phyloP scores from a whole-genome alignment of 2,797 vertebrate genomes.

The Ctenopoma kingsleyae region DNA sequence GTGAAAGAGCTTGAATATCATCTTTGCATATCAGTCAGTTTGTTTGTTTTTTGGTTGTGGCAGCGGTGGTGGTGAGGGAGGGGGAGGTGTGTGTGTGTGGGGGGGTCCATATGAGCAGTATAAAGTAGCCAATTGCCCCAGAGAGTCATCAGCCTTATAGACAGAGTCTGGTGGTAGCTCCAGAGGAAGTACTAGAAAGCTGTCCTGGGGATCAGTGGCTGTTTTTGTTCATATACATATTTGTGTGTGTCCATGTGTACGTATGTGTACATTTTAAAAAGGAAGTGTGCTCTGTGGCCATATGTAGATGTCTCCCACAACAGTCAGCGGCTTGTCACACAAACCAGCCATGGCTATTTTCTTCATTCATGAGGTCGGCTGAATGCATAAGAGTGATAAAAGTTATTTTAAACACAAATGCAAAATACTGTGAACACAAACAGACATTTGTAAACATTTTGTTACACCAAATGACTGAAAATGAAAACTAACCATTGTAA shows the following conservation, averaged over 20 bases:
- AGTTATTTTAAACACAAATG: constrained; percentile 6
- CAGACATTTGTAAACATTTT: background rate
- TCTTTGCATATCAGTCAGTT: background rate
- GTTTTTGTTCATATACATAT: constrained; percentile 26
- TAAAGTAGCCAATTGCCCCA: constrained; percentile 64
- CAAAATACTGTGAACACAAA: background rate
- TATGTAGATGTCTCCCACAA: constrained; percentile 41
- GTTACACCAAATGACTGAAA: too few relatives aligned
- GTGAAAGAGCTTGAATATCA: too few relatives aligned
- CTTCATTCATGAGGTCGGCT: background rate
- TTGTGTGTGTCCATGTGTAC: constrained; percentile 19
- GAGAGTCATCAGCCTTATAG: constrained; percentile 77
- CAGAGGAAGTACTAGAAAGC: constrained; percentile 79
- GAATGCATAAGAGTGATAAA: background rate
- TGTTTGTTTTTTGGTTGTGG: too few relatives aligned
- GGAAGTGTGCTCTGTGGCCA: constrained; percentile 27
- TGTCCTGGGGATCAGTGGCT: constrained; percentile 54
- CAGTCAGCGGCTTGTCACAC: background rate
- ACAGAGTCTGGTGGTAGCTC: constrained; percentile 68
- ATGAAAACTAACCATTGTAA: too few relatives aligned
- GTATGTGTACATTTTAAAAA: constrained; percentile 49
- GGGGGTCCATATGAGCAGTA: constrained; percentile 51
- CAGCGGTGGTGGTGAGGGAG: too few relatives aligned
- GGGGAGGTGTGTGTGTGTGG: background rate
- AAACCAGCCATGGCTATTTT: constrained; percentile 26